These are phyloP conservation scores for Porites australiensis DNA, from an alignment of 64 coral and sea anemone species.

Conservation along the genomic window DNA sequence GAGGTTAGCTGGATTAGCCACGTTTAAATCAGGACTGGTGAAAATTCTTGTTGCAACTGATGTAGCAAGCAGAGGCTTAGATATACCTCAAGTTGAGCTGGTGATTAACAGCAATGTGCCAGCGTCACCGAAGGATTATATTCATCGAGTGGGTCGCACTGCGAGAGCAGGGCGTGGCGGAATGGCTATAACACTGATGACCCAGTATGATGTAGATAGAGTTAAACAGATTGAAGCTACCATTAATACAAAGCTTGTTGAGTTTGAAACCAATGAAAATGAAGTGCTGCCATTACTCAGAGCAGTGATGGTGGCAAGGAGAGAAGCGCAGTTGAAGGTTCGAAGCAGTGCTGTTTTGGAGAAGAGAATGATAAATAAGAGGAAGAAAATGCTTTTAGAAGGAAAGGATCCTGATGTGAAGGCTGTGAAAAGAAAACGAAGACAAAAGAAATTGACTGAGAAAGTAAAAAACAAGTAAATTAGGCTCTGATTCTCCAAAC, in stretches of 20 bases:
- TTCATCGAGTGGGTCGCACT: slow-evolving; percentile 94
- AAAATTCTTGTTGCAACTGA: slow-evolving; percentile 97
- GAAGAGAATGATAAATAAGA: slow-evolving; percentile 86
- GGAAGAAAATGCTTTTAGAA: slow-evolving; percentile 82
- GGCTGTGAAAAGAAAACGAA: slow-evolving; percentile 15
- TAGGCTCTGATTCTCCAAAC: neutral
- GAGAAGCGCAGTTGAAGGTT: slow-evolving; percentile 77
- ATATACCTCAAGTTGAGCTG: slow-evolving; percentile 96
- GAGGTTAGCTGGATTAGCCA: slow-evolving; percentile 81
- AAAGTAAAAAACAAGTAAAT: neutral
- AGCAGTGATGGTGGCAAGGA: slow-evolving; percentile 86
- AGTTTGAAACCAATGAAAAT: slow-evolving; percentile 85
- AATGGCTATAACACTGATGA: slow-evolving; percentile 88
- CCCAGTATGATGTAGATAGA: slow-evolving; percentile 94
- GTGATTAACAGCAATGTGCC: slow-evolving; percentile 97
- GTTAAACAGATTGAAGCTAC: slow-evolving; percentile 74
- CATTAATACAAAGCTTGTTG: slow-evolving; percentile 83
- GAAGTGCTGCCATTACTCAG: slow-evolving; percentile 84
- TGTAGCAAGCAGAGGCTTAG: slow-evolving; percentile 93
- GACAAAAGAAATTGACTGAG: neutral
- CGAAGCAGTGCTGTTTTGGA: slow-evolving; percentile 76
- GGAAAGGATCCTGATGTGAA: slow-evolving; percentile 82
- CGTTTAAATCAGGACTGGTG: slow-evolving; percentile 92
- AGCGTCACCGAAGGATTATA: slow-evolving; percentile 92
- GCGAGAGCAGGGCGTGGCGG: slow-evolving; percentile 93